Evolutionary conservation across 2,888 invertebrate genomes (phyloP).

Genomic region (Agonopterix heracliana): DNA sequence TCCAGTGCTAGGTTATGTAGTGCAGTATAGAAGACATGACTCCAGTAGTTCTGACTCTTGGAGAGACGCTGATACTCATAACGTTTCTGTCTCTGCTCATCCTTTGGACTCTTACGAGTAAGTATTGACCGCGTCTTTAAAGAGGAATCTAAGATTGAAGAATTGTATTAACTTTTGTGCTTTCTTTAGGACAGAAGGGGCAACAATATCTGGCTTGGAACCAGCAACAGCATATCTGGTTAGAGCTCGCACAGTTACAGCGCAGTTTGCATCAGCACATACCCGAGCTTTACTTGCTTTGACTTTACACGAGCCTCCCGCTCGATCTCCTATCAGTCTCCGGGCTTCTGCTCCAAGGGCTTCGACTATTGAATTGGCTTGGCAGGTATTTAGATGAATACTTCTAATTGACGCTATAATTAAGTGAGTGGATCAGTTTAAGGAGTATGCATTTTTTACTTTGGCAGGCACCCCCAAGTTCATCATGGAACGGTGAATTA

Average conservation of each 20-base stretch:
- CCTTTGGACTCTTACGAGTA: conserved; percentile 54
- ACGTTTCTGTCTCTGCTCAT: conserved; percentile 68
- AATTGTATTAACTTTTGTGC: background rate
- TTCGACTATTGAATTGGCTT: conserved; percentile 57
- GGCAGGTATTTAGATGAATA: conserved; percentile 45
- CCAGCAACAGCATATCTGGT: conserved; percentile 66
- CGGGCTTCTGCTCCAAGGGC: conserved; percentile 57
- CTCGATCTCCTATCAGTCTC: conserved; percentile 54
- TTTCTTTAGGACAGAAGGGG: conserved; percentile 46
- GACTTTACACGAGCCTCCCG: conserved; percentile 63
- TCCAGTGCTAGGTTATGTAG: conserved; percentile 85
- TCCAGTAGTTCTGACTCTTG: conserved; percentile 71
- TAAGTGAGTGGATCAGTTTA: background rate
- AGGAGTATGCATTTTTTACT: background rate
- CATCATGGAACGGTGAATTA: conserved; percentile 85
- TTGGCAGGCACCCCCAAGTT: conserved; percentile 78
- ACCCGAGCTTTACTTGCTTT: conserved; percentile 60
- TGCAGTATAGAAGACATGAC: conserved; percentile 81
- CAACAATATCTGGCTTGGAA: conserved; percentile 61
- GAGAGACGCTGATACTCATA: conserved; percentile 75
- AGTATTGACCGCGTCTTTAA: conserved; percentile 21
- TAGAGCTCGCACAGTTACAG: conserved; percentile 60
- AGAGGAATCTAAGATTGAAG: background rate
- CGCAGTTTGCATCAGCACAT: conserved; percentile 64
- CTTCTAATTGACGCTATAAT: background rate